phyloP scores from a whole-genome alignment of 1,140 invertebrate genomes.

The Andricus grossulariae region DNA sequence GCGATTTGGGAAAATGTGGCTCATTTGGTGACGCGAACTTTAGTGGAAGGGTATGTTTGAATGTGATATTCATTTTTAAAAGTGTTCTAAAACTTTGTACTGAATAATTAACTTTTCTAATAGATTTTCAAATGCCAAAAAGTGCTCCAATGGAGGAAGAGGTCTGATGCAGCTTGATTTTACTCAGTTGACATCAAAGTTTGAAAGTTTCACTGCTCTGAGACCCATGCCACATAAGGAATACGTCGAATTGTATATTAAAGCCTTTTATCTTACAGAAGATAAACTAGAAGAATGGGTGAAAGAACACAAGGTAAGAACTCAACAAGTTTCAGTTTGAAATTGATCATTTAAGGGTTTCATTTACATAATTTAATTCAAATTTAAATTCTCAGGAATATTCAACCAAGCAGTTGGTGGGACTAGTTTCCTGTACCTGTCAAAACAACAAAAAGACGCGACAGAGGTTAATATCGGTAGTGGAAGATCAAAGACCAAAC shows the following conservation, averaged over 20 bases:
- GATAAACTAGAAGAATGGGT: conserved; percentile 93
- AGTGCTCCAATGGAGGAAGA: conserved; percentile 96
- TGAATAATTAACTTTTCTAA: neutral
- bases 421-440: conserved; percentile 90
- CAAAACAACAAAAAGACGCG: conserved; percentile 91
- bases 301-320: conserved; percentile 83
- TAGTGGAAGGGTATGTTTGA: conserved; percentile 91
- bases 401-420: conserved; percentile 89
- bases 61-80: conserved; percentile 22
- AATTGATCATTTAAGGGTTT: conserved; percentile 34
- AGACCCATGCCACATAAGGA: conserved; percentile 92
- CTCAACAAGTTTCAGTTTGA: conserved; percentile 1
- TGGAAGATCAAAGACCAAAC: conserved; percentile 79
- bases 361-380: conserved; percentile 29
- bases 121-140: conserved; percentile 91
- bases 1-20: conserved; percentile 92
- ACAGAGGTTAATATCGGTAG: conserved; percentile 83
- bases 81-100: conserved; percentile 27
- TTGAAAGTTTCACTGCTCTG: conserved; percentile 89
- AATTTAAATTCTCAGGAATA: conserved; percentile 82
- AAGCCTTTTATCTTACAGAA: conserved; percentile 96
- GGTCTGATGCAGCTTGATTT: conserved; percentile 99
- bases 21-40: conserved; percentile 86
- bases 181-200: conserved; percentile 93
- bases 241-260: conserved; percentile 96